phyloP scores from a whole-genome alignment of 2,113 vertebrate genomes.

The Gorilla gorilla region DNA sequence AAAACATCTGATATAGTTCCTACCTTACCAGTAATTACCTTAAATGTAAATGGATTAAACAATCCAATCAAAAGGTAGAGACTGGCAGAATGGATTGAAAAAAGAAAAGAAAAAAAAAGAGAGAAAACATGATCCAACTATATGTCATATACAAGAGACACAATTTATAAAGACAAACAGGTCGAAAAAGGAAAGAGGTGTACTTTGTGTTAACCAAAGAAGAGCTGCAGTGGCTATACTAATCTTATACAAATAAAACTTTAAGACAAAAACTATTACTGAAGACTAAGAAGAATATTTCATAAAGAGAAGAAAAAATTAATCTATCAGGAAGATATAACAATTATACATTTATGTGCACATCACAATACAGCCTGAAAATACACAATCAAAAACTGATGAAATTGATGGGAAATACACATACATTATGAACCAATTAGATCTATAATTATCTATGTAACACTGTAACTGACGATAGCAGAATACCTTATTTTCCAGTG shows the following conservation, averaged over 20 bases:
- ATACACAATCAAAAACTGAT: not conserved
- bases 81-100: not conserved
- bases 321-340: not conserved
- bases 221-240: not conserved
- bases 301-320: not conserved
- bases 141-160: not conserved
- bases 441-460: not conserved
- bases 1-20: not conserved
- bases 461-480: not conserved
- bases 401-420: not conserved
- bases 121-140: not conserved
- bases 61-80: not conserved
- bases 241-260: not conserved
- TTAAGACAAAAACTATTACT: not conserved
- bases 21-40: not conserved
- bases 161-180: not conserved
- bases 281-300: not conserved
- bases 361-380: not conserved
- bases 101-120: not conserved
- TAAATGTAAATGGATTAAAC: not conserved
- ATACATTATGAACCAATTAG: not conserved
- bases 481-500: not conserved
- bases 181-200: not conserved
- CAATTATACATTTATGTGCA: not conserved
- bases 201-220: not conserved